Evolutionary conservation across 2,888 invertebrate genomes (phyloP).

Genomic region (Trissonchulus latispiculum): DNA sequence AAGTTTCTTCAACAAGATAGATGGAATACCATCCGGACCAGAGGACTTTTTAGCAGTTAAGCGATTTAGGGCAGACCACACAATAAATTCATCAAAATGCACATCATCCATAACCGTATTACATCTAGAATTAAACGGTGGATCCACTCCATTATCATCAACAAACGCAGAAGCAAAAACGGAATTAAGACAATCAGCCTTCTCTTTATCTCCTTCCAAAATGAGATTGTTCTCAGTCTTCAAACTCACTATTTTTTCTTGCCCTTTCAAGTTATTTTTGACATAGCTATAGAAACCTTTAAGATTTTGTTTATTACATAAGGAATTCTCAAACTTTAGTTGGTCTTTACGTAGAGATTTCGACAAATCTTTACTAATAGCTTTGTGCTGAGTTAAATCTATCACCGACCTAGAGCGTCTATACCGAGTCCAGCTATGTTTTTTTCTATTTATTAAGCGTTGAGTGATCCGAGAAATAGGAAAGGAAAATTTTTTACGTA

Average conservation of each 20-base stretch:
- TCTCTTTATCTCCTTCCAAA: neutral
- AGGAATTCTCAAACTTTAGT: neutral
- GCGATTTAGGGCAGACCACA: neutral
- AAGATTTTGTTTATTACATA: neutral
- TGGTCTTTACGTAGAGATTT: neutral
- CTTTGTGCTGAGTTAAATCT: neutral
- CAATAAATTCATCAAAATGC: neutral
- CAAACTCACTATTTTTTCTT: neutral
- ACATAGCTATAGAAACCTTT: neutral
- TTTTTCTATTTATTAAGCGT: neutral
- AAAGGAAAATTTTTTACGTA: neutral
- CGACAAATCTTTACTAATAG: neutral
- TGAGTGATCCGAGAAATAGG: neutral
- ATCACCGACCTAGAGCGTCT: neutral
- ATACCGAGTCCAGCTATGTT: neutral
- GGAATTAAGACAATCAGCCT: neutral
- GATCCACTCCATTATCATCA: neutral
- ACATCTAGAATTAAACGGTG: neutral
- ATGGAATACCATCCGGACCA: neutral
- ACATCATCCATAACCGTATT: neutral
- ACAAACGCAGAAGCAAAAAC: neutral
- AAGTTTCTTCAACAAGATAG: neutral
- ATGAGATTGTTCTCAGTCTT: neutral
- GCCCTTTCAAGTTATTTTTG: neutral
- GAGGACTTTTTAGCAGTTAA: neutral